A percentile compares a stretch with the other conserved stretches of the same genome.
phyloP scores from a whole-genome alignment of 2,113 vertebrate species.

The Campylorhamphus procurvoides region DNA sequence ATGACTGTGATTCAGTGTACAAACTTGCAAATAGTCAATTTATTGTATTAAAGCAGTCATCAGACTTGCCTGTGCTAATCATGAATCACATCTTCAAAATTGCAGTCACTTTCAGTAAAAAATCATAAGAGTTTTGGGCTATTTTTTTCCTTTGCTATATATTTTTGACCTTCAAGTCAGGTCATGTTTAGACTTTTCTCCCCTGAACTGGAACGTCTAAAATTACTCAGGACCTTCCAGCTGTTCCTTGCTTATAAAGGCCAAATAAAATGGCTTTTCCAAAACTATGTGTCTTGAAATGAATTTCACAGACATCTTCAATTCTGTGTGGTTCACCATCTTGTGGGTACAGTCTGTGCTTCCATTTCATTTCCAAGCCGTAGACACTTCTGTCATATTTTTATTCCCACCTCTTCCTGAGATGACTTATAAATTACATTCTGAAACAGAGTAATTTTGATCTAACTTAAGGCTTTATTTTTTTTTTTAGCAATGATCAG shows the following conservation, averaged over 20 bases:
- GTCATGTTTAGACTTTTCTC: background rate
- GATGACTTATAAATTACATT: background rate
- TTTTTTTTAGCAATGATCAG: constrained; percentile 3
- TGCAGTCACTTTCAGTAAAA: background rate
- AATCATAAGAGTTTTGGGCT: background rate
- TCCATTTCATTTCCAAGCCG: constrained; percentile 15
- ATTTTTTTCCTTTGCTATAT: background rate
- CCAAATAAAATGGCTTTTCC: background rate
- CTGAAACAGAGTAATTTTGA: background rate
- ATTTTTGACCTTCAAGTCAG: background rate
- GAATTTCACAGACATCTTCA: background rate
- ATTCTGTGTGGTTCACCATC: background rate
- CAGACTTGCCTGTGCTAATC: background rate
- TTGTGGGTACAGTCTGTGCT: background rate
- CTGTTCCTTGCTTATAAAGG: background rate
- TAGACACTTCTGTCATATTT: background rate
- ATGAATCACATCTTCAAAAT: background rate
- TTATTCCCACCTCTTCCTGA: constrained; percentile 23
- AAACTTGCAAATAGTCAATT: background rate
- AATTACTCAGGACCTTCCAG: background rate
- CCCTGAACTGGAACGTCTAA: background rate
- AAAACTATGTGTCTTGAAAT: background rate
- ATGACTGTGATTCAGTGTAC: background rate
- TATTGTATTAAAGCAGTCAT: background rate
- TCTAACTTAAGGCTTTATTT: background rate